Base-by-base conservation (phyloP, 2,113 vertebrate genomes). In the Triplophysa siluroides region DNA sequence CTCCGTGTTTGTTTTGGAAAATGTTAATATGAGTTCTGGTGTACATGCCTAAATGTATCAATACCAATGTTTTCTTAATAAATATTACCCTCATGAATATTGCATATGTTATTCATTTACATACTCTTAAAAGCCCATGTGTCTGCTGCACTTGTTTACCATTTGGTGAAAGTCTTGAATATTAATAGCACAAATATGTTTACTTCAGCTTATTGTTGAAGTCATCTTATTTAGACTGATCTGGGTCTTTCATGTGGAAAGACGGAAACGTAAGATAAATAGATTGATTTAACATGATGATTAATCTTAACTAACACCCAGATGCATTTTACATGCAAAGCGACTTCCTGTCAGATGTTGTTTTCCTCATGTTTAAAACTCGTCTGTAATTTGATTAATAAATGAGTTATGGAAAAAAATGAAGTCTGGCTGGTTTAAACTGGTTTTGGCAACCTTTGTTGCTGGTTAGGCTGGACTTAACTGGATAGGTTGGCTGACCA, bases 171-270 rank as follows among this genome's bases (percentile, higher is more conserved):
- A 26, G 14, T 54, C 33, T 58, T 67, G 76, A 56, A 78, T 78
- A 24, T 77, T 26, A 66, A 67, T 68, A 78, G 63, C 4, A 56
- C 18, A 56, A 78, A 78, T 78, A 16, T 76, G 74, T 76, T 52
- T 67, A 67, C 50, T 9, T 52, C 41, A 18, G 38, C 63, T 26
- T 8, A 23, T 11, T 38, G 63, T 18, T 63, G 19, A 58, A 52
- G 64, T 41, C 63, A 58, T 33, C 8, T 12, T 45, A 58, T 33
- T 41, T 65, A 16, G 29, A 33, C 14, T 26, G 33, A 65, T 38
- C 45, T 23, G 62, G 52, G 2, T 18, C 1, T 23, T 26, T 24
- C 6, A 26, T 9, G 56, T 38, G 62, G 41, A 77, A 63, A 52
- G 7, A 10, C 6, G 16, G 13, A 52, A 41, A 54, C 16, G 18